Evolutionary conservation across 2,113 vertebrate genomes (phyloP), one percentile per base, ranked within the genome.

Genomic region (Oryzias curvinotus): DNA sequence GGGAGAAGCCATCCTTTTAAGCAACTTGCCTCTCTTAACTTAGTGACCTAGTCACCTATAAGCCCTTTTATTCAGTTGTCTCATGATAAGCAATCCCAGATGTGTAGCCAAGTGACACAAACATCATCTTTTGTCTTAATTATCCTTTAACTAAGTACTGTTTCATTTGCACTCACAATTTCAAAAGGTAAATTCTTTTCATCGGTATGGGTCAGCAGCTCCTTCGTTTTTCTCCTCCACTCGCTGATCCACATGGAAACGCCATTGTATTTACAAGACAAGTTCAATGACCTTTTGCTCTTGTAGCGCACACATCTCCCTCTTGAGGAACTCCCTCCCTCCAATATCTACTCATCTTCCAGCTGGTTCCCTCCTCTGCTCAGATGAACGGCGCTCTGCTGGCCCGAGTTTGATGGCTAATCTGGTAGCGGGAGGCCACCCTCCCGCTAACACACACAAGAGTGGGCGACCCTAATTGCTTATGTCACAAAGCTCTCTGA

Each of bases 401-500:
- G 59, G 57, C 78, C 75, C 69, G 25, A 59, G 61, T 69, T 60
- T 77, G 71, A 43, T 42, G 8, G 86, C 84, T 91, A 92, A 91
- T 92, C 90, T 90, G 80, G 71, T 85, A 77, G 78, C 72, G 75
- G 87, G 80, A 90, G 82, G 85, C 84, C 87, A 87, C 87, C 90
- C 90, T 91, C 90, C 91, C 87, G 86, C 87, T 80, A 89, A 76
- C 75, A 14, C 62, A 69, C 79, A 78, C 83, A 77, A 72, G 82
- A 80, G 73, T 82, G 71, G 76, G 68, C 72, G 65, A 77, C 66
- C 80, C 87, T 93, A 92, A 93, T 93, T 92, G 90, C 90, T 90
- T 89, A 75, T 91, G 91, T 90, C 90, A 73, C 92, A 92, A 92
- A 93, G 90, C 89, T 89, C 83, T 59, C 85, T 91, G 90, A 90